A percentile compares a stretch with the other conserved stretches of the same genome.
Evolutionary conservation across 30 jellyfish, hydroid and myxozoan genomes (phyloP).

Genomic region (Turritopsis rubra): DNA sequence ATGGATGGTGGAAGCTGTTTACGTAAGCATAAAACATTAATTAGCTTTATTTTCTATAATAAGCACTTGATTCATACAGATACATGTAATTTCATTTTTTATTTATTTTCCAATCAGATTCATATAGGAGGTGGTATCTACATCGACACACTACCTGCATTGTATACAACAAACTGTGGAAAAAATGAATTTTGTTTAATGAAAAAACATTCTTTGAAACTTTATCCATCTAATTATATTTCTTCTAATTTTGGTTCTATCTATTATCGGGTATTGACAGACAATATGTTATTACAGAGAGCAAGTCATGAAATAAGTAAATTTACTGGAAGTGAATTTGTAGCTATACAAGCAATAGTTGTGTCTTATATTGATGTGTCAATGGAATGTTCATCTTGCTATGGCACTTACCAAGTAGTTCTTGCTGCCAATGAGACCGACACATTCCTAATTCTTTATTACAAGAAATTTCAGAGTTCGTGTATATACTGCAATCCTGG

Average conservation of each 20-base stretch:
- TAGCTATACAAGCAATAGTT: not conserved
- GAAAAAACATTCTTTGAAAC: not conserved
- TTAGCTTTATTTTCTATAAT: not conserved
- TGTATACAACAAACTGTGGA: not conserved
- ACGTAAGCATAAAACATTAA: no score
- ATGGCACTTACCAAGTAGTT: not conserved
- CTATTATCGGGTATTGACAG: not conserved
- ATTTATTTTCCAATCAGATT: not conserved
- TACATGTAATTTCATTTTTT: not conserved
- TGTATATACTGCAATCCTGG: not conserved
- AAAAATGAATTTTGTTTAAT: not conserved
- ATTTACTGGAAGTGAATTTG: not conserved
- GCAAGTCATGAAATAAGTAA: not conserved
- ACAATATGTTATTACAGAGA: not conserved
- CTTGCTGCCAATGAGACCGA: not conserved
- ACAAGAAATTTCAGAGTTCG: not conserved
- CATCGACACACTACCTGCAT: not conserved
- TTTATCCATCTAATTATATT: not conserved
- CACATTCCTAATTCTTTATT: not conserved
- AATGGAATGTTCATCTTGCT: not conserved
- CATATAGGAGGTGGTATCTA: not conserved
- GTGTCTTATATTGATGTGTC: not conserved
- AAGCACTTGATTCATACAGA: not conserved
- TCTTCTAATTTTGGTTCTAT: not conserved
- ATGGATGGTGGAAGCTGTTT: not conserved